Base-by-base conservation (phyloP, 92 coral and sea anemone genomes). In the Porites cylindrica region DNA sequence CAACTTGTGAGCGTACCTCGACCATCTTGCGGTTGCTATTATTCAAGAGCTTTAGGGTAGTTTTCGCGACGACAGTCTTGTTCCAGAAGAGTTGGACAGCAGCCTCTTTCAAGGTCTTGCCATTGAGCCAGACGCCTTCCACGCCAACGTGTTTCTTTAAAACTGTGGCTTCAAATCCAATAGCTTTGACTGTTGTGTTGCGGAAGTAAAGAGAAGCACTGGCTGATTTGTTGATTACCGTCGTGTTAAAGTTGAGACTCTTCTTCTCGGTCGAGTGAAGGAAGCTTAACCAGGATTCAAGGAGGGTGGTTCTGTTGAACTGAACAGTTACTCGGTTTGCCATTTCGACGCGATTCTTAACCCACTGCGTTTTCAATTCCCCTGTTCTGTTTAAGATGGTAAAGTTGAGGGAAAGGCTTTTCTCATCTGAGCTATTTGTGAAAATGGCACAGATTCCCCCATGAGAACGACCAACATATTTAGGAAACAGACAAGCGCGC, bases 201-300 rank as follows among this genome's bases (percentile, higher is more conserved):
- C 94, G 92, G 78, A 91, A 88, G 92, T 87, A 95, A 71, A 88
- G 75, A 18, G 75, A 81, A 11, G 91, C 93, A 81, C 78, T 88
- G 0, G 82, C 82, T 9, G 96, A 90, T 65, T 79, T 81, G 58
- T 89, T 91, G 77, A 83, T 85, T 19, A 93, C 86, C 63, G 98
- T 95, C 23, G 91, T 77, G 81, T 95, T 95, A 72, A 95, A 64
- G 43, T 78, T 82, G 20, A 93, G 70, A 14, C 85, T 70, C 81
- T 88, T 93, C 62, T 88, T 62, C 64, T 63, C 88, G 3, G 60
- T 53, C 12, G 91, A 60, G 70, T 83, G 87, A 21, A 78, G 20
- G 76, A 50, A 76, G 84, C 87, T 93, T 21, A 88, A 24, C 93
- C 94, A 95, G 19, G 98, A 88, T 84, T 95, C 98, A 71, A 94